phyloP scores from a whole-genome alignment of 2,113 vertebrate species.

The Neogobius melanostomus region DNA sequence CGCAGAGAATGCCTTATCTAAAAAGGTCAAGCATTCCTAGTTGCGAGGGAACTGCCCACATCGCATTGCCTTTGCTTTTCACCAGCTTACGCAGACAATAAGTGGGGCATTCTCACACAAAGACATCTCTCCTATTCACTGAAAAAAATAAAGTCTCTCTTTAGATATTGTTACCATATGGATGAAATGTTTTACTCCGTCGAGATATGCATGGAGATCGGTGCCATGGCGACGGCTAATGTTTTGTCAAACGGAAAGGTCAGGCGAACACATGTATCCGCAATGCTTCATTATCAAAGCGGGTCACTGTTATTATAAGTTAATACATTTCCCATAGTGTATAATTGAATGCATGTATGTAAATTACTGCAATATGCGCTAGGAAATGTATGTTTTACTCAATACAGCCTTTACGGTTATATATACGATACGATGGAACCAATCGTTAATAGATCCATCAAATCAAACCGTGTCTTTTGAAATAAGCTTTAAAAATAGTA shows the following conservation, averaged over 20 bases:
- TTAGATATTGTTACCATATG: slow-evolving; percentile 37
- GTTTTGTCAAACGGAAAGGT: slow-evolving; percentile 65
- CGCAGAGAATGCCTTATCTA: slow-evolving; percentile 66
- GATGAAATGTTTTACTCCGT: slow-evolving; percentile 46
- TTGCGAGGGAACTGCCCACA: slow-evolving; percentile 51
- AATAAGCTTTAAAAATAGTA: background rate
- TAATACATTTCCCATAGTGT: slow-evolving; percentile 9
- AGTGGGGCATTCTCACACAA: slow-evolving; percentile 58
- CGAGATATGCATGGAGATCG: slow-evolving; percentile 56
- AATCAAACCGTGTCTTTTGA: background rate
- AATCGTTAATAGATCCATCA: background rate
- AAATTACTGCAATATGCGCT: background rate
- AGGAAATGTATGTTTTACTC: background rate
- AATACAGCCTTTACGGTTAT: background rate
- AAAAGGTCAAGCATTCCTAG: slow-evolving; percentile 69
- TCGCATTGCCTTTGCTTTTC: slow-evolving; percentile 50
- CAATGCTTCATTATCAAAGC: slow-evolving; percentile 53
- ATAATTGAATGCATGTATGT: slow-evolving; percentile 17
- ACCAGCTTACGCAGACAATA: slow-evolving; percentile 55
- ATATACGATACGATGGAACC: background rate
- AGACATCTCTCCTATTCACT: slow-evolving; percentile 41
- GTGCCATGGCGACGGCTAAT: slow-evolving; percentile 57
- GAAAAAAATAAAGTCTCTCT: slow-evolving; percentile 15
- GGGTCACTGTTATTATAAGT: slow-evolving; percentile 27
- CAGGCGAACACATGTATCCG: slow-evolving; percentile 43